These are phyloP conservation scores for Ectemnius lituratus DNA, from an alignment of 2,888 invertebrate genomes.

Conservation along the genomic window DNA sequence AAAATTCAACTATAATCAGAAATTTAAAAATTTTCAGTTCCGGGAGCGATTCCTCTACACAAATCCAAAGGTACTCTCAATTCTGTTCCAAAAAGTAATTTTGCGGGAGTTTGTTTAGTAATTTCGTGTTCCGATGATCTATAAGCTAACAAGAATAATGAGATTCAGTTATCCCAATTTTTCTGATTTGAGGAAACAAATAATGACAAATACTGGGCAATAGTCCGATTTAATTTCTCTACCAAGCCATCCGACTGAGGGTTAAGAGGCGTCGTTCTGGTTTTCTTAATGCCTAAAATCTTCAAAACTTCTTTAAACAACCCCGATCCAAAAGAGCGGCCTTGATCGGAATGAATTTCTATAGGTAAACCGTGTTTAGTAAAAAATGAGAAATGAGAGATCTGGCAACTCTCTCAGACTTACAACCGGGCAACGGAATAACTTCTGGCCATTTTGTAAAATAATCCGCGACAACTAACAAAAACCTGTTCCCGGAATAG, in stretches of 20 bases:
- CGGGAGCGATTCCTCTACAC: background rate
- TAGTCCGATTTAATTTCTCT: background rate
- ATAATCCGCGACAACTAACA: no score
- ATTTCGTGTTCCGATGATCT: constrained; percentile 29
- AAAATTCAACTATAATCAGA: no score
- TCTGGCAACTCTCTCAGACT: no score
- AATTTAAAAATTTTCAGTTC: no score
- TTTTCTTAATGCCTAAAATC: constrained; percentile 8
- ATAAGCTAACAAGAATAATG: constrained; percentile 33
- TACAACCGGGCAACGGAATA: no score
- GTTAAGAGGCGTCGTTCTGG: constrained; percentile 13
- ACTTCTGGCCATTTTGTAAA: no score
- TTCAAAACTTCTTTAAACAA: background rate
- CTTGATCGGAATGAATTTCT: no score
- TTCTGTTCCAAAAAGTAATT: background rate
- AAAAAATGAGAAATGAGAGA: no score
- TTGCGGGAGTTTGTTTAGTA: background rate
- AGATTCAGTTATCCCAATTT: constrained; percentile 35
- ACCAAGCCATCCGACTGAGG: constrained; percentile 11
- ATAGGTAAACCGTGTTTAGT: no score
- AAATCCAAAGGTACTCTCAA: constrained; percentile 4
- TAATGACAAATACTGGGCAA: no score
- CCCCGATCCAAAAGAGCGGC: background rate
- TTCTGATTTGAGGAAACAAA: no score
- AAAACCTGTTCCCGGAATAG: no score